Evolutionary conservation across 2,888 invertebrate genomes (phyloP).

Genomic region (Drosophila picticornis): DNA sequence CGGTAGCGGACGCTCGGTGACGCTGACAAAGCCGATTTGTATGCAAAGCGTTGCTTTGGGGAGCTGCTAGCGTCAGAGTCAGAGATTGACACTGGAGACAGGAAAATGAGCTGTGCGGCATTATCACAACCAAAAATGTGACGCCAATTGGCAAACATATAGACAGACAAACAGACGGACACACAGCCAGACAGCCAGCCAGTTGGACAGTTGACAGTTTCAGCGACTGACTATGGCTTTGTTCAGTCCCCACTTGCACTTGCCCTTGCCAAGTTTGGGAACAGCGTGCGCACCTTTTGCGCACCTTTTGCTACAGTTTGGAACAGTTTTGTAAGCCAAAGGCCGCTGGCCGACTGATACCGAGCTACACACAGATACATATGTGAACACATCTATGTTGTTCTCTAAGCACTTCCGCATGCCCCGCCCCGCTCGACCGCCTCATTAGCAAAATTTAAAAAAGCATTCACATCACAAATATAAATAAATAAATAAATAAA

Average conservation of each 20-base stretch:
- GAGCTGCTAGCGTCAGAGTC: constrained; percentile 51
- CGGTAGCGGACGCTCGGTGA: constrained; percentile 3
- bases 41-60: constrained; percentile 42
- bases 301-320: constrained; percentile 45
- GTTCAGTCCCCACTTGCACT: constrained; percentile 2
- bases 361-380: background rate
- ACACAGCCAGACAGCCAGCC: constrained; percentile 4
- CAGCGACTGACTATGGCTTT: constrained; percentile 36
- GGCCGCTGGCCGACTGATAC: constrained; percentile 30
- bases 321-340: constrained; percentile 30
- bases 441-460: constrained; percentile 32
- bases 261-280: constrained; percentile 45
- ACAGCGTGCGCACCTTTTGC: constrained; percentile 19
- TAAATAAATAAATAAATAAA: constrained; percentile 12
- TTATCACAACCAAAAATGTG: constrained; percentile 79
- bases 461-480: background rate
- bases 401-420: constrained; percentile 43
- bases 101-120: constrained; percentile 76
- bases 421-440: constrained; percentile 19
- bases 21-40: constrained; percentile 48
- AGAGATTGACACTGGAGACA: constrained; percentile 76
- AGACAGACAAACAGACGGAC: constrained; percentile 7
- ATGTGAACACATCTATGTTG: constrained; percentile 2
- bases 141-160: constrained; percentile 59
- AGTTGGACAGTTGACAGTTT: constrained; percentile 46